A percentile compares a stretch with the other conserved stretches of the same genome.
Evolutionary conservation across 2,797 vertebrate genomes (phyloP).

Genomic region (Dendrocincla fuliginosa): DNA sequence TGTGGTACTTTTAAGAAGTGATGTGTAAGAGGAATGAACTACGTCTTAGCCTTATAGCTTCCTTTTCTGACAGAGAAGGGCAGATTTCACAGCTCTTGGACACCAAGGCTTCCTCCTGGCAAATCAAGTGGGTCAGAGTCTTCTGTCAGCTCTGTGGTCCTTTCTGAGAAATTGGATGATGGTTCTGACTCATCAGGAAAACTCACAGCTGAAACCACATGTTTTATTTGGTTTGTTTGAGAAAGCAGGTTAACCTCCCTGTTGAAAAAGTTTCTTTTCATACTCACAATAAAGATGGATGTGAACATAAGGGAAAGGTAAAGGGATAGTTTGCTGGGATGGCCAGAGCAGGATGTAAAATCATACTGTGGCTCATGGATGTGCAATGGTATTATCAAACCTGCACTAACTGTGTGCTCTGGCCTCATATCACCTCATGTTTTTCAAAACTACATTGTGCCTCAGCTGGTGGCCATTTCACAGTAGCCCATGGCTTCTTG

Average conservation of each 20-base stretch:
- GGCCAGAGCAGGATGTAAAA: neutral
- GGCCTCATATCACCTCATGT: rapidly evolving
- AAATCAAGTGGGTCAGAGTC: neutral
- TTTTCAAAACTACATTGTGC: neutral
- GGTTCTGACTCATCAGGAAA: neutral
- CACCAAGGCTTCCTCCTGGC: neutral
- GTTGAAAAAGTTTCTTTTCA: neutral
- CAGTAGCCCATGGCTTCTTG: neutral
- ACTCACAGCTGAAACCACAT: neutral
- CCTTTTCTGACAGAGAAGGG: neutral
- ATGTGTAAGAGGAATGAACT: neutral
- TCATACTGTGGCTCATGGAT: neutral
- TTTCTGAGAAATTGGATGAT: neutral
- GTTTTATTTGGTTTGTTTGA: neutral
- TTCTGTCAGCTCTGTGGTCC: neutral
- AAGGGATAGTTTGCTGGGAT: neutral
- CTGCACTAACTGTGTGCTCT: neutral
- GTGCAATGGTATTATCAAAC: neutral
- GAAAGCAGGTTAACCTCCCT: neutral
- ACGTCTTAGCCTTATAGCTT: neutral
- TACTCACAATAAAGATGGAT: neutral
- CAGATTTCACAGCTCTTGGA: neutral
- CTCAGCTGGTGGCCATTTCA: neutral
- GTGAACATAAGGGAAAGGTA: neutral
- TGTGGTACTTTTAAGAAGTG: neutral